Evolutionary conservation across 2,113 vertebrate genomes (phyloP).

Genomic region (Semnornis frantzii): DNA sequence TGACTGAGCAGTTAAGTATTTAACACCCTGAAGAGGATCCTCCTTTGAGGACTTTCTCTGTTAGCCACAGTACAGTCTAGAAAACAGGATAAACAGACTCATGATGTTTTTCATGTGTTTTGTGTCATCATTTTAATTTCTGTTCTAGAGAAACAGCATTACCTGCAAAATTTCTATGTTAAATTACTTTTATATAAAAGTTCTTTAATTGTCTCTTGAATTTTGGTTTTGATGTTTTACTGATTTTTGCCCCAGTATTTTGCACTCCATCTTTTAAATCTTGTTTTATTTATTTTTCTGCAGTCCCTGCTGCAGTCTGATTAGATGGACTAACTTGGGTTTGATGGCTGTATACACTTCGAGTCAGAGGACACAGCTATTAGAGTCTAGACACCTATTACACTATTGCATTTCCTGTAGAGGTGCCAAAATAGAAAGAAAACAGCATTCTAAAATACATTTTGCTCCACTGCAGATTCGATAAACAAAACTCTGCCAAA

Average conservation of each 20-base stretch:
- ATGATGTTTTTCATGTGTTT: not conserved
- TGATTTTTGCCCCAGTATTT: not conserved
- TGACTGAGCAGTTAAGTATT: not conserved
- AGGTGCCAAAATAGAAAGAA: not conserved
- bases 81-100: not conserved
- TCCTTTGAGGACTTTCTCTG: not conserved
- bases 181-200: not conserved
- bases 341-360: not conserved
- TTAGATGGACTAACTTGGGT: not conserved
- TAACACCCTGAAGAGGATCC: not conserved
- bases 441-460: not conserved
- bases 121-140: not conserved
- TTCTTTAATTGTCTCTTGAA: not conserved
- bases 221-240: not conserved
- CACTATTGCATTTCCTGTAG: not conserved
- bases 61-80: not conserved
- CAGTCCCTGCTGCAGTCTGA: not conserved
- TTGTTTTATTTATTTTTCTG: not conserved
- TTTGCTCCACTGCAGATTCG: not conserved
- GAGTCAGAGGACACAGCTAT: not conserved
- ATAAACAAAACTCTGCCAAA: constrained; percentile 34
- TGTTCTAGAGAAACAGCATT: not conserved
- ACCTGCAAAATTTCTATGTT: not conserved
- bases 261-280: not conserved
- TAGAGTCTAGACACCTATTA: not conserved